Evolutionary conservation across 1,140 invertebrate genomes (phyloP).

Genomic region (Anagrus nilaparvatae): DNA sequence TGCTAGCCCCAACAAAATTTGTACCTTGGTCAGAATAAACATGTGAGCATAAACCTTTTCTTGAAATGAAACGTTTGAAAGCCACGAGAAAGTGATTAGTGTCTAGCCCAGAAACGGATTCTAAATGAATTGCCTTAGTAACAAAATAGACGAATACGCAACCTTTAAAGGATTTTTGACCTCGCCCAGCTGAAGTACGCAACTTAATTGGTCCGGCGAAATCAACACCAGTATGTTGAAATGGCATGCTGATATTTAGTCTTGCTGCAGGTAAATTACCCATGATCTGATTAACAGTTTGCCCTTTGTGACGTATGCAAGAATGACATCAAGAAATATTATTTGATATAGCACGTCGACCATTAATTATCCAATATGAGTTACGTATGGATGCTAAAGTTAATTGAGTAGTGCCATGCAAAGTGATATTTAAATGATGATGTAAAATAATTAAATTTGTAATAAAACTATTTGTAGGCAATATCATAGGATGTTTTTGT

Average conservation of each 20-base stretch:
- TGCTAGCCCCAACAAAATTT: constrained; percentile 17
- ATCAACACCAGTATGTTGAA: too few species aligned
- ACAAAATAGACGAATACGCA: constrained; percentile 19
- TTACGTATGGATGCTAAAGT: constrained; percentile 15
- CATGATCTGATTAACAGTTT: too few species aligned
- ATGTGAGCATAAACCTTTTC: constrained; percentile 17
- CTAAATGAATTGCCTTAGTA: constrained; percentile 29
- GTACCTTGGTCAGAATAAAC: constrained; percentile 26
- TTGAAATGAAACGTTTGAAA: constrained; percentile 25
- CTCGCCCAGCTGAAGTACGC: constrained; percentile 17
- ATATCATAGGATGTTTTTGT: too few species aligned
- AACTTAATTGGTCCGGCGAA: constrained; percentile 26
- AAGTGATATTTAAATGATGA: too few species aligned
- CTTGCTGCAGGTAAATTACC: too few species aligned
- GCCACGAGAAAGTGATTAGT: constrained; percentile 26
- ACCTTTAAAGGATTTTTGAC: constrained; percentile 12
- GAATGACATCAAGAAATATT: constrained; percentile 2
- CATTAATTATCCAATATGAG: too few species aligned
- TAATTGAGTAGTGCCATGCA: constrained; percentile 22
- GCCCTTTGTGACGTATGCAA: constrained; percentile 3
- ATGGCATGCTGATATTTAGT: too few species aligned
- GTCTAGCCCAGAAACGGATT: constrained; percentile 21
- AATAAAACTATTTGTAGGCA: too few species aligned
- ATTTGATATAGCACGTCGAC: too few species aligned
- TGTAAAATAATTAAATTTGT: too few species aligned